Evolutionary conservation across 1,140 invertebrate species (phyloP).

Genomic region (Onthophagus taurus): DNA sequence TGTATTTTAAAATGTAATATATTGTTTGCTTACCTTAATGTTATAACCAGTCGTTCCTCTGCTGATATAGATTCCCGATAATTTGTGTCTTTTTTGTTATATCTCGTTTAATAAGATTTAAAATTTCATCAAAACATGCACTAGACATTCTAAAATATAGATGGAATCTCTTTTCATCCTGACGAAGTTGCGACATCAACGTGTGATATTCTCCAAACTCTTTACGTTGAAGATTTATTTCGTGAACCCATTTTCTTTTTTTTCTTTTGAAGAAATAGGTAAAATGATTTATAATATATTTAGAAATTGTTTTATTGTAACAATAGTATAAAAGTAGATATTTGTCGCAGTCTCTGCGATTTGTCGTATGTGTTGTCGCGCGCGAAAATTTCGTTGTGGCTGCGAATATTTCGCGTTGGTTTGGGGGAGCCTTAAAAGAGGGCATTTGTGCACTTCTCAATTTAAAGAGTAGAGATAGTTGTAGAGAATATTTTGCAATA

Average conservation of each 20-base stretch:
- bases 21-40: conserved; percentile 13
- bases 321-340: too few relatives aligned
- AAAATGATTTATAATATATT: too few relatives aligned
- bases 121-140: conserved; percentile 17
- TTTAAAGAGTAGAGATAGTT: too few relatives aligned
- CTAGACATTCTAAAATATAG: conserved; percentile 12
- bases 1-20: background rate
- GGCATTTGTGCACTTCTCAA: too few relatives aligned
- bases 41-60: conserved; percentile 15
- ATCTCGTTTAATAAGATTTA: conserved; percentile 12
- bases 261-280: too few relatives aligned
- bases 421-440: too few relatives aligned
- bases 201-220: conserved; percentile 14
- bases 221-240: conserved; percentile 11
- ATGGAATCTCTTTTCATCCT: conserved; percentile 14
- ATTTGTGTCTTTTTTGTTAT: conserved; percentile 13
- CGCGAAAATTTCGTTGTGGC: too few relatives aligned
- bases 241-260: conserved; percentile 15
- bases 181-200: conserved; percentile 11
- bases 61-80: conserved; percentile 16
- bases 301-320: too few relatives aligned
- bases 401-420: too few relatives aligned
- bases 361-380: too few relatives aligned
- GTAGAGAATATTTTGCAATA: too few relatives aligned
- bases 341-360: too few relatives aligned